Evolutionary conservation across 2,113 vertebrate genomes (phyloP).

Genomic region (Peromyscus leucopus): DNA sequence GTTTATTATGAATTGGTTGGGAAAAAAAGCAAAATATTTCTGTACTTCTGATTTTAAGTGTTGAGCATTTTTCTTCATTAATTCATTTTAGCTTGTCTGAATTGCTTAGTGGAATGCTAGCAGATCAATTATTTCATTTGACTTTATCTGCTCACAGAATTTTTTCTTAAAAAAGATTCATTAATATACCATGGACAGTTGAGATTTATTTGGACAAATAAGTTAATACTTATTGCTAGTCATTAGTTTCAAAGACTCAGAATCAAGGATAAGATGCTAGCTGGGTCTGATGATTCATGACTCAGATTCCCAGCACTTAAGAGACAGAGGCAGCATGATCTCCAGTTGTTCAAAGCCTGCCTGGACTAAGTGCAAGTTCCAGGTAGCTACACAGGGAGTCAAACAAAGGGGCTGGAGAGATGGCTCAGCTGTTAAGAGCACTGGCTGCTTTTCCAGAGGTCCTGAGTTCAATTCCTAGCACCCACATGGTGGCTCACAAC

Average conservation of each 20-base stretch:
- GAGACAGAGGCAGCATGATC: neutral
- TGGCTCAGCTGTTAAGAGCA: neutral
- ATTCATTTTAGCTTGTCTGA: neutral
- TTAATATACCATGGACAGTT: neutral
- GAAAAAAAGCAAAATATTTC: neutral
- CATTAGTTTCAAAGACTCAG: neutral
- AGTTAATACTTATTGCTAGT: neutral
- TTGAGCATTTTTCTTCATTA: neutral
- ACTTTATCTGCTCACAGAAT: neutral
- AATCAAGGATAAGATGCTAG: neutral
- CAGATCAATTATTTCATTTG: constrained; percentile 11
- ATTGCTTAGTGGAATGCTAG: neutral
- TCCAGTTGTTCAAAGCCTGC: neutral
- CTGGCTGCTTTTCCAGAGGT: neutral
- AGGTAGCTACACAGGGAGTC: neutral
- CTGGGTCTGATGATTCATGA: neutral
- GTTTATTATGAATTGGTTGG: neutral
- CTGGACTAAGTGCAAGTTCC: neutral
- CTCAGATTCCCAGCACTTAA: neutral
- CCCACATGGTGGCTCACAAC: neutral
- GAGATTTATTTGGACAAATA: neutral
- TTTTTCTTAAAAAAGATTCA: neutral
- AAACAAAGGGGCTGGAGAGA: neutral
- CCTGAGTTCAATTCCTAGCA: neutral
- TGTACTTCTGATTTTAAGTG: neutral